Conservation (phyloP, 2,113 vertebrate species). For the Nesoenas mayeri region DNA sequence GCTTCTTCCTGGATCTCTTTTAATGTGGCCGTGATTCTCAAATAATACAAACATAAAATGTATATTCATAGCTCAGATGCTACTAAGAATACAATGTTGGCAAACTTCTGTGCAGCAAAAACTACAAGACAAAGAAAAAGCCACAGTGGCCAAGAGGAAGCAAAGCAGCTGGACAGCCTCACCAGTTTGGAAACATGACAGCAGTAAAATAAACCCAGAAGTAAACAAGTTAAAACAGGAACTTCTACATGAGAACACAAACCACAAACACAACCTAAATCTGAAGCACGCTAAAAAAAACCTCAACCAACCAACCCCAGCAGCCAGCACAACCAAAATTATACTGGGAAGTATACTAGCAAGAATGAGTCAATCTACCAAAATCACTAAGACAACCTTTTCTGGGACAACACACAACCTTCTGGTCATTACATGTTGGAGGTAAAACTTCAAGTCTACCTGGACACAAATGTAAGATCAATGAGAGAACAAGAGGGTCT, state of each 20-base stretch:
- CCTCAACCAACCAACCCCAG: background rate
- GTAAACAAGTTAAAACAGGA: background rate
- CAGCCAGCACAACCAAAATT: background rate
- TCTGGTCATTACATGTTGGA: background rate
- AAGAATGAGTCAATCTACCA: background rate
- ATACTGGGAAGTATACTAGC: background rate
- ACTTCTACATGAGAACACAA: background rate
- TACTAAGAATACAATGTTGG: background rate
- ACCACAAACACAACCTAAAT: background rate
- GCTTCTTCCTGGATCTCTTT: background rate
- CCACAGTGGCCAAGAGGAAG: background rate
- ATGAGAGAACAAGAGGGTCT: background rate
- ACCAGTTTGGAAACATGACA: background rate
- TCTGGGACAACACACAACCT: background rate
- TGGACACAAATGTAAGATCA: background rate
- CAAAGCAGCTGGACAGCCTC: background rate
- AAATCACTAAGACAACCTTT: background rate
- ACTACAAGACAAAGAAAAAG: background rate
- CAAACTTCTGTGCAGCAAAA: background rate
- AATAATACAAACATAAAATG: background rate
- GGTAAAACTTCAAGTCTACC: background rate
- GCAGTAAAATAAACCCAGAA: background rate
- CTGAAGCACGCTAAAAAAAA: background rate
- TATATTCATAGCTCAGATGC: background rate
- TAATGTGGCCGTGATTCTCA: background rate